phyloP scores from a whole-genome alignment of 2,113 vertebrate genomes.

The Tychaedon coryphoeus region DNA sequence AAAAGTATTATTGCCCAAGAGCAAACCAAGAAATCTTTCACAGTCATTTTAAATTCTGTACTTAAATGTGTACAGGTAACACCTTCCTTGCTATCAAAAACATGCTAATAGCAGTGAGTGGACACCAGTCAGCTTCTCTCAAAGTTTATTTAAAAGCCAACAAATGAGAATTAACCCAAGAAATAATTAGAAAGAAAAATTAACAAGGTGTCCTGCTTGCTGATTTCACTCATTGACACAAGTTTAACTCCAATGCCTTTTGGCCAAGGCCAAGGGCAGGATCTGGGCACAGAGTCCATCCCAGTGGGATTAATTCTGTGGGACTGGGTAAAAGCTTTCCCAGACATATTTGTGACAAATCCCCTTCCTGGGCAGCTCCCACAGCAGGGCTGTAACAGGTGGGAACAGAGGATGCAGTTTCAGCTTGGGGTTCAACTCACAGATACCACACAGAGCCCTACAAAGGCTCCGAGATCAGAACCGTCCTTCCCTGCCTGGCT shows the following conservation, averaged over 20 bases:
- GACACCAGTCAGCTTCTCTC: background rate
- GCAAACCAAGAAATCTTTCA: background rate
- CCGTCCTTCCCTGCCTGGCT: fast-evolving
- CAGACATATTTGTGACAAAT: background rate
- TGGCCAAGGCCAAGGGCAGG: background rate
- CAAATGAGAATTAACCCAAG: background rate
- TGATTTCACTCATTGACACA: background rate
- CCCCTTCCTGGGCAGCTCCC: background rate
- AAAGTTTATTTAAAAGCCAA: background rate
- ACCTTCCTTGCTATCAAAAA: background rate
- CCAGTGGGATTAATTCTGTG: background rate
- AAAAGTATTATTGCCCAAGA: background rate
- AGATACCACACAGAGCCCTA: background rate
- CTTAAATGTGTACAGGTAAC: background rate
- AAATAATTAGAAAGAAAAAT: background rate
- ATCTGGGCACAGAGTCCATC: background rate
- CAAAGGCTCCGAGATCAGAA: background rate
- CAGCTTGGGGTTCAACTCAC: background rate
- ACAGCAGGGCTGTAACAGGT: background rate
- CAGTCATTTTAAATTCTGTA: background rate
- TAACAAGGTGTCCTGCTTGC: background rate
- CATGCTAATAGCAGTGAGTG: background rate
- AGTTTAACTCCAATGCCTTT: background rate
- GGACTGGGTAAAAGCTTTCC: background rate
- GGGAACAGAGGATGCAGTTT: background rate